Base-by-base conservation (phyloP, 1,140 invertebrate species). In the Hylaeus anthracinus region DNA sequence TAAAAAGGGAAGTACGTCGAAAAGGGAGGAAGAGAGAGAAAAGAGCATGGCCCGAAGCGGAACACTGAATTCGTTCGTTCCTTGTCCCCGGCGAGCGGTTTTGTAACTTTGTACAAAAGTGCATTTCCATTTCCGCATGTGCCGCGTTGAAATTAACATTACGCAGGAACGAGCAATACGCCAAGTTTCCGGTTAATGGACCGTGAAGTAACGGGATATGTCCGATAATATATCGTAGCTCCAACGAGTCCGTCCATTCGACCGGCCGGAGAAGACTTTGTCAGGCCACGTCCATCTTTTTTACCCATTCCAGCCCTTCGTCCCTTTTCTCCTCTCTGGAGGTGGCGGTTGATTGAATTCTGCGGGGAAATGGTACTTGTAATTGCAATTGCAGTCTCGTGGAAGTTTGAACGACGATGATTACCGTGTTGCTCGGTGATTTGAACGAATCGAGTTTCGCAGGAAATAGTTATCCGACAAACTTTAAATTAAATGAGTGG, bases 61-160 rank as follows among this genome's bases (percentile, higher is more conserved):
- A 74, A 71, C 75, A 64, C 60, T 86, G 85, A 83, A 86, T 86
- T 86, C 84, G 84, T 86, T 86, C 80, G 80, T 86, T 77, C 78
- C 84, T 83, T 79, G 76, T 86, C 72, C 70, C 84, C 61, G 81
- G 81, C 75, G 75, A 79, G 81, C 64, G 85, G 85, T 86, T 86
- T 83, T 86, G 75, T 83, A 86, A 78, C 85, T 86, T 86, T 83
- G 81, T 86, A 86, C 79, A 82, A 83, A 86, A 85, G 77, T 86
- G 71, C 79, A 72, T 78, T 81, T 83, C 81, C 73, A 77, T 83
- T 70, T 65, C 48, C 81, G n/a, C 64, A 55, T 75, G 43, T 55
- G 67, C 39, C 60, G 80, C 56, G 56, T 45, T 48, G 79, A 75
- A 82, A 86, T 86, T 82, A 82, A 82, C 79, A 70, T 86, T 73